These are phyloP conservation scores for Oxytorus armatus DNA, from an alignment of 2,888 invertebrate species.

Conservation along the genomic window DNA sequence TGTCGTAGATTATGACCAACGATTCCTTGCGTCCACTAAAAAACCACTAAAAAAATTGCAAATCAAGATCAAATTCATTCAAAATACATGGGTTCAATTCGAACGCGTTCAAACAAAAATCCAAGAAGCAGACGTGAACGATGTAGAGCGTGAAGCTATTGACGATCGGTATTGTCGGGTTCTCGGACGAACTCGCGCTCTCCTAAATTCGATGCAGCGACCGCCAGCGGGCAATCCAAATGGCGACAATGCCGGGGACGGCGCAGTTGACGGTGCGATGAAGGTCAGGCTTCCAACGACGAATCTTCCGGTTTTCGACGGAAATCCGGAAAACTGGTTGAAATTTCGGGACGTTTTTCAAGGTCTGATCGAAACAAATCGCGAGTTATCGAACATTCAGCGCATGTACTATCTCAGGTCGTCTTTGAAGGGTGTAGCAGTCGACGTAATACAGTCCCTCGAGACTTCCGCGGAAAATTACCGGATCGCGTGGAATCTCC, in stretches of 20 bases:
- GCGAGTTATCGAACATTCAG: slow-evolving; percentile 30
- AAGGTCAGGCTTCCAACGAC: slow-evolving; percentile 47
- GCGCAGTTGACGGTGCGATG: background rate
- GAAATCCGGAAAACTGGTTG: slow-evolving; percentile 31
- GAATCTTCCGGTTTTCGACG: slow-evolving; percentile 52
- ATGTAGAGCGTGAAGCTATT: slow-evolving; percentile 27
- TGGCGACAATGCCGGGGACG: background rate
- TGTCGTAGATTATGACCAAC: background rate
- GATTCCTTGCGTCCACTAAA: background rate
- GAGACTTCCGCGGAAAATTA: slow-evolving; percentile 25
- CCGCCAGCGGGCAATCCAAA: background rate
- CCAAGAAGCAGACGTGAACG: slow-evolving; percentile 13
- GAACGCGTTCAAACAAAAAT: slow-evolving; percentile 9
- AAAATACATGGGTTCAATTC: slow-evolving; percentile 10
- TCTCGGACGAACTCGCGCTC: slow-evolving; percentile 32
- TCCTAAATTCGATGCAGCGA: slow-evolving; percentile 15
- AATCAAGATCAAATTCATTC: slow-evolving; percentile 29
- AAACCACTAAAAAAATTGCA: slow-evolving; percentile 27
- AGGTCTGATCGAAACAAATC: background rate
- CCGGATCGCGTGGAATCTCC: slow-evolving; percentile 53
- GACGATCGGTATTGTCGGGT: slow-evolving; percentile 34
- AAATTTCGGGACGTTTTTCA: background rate
- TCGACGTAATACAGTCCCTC: slow-evolving; percentile 42
- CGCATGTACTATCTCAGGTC: slow-evolving; percentile 47
- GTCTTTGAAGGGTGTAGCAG: slow-evolving; percentile 40